phyloP scores from a whole-genome alignment of 2,888 invertebrate genomes.

The Thereva nobilitata region DNA sequence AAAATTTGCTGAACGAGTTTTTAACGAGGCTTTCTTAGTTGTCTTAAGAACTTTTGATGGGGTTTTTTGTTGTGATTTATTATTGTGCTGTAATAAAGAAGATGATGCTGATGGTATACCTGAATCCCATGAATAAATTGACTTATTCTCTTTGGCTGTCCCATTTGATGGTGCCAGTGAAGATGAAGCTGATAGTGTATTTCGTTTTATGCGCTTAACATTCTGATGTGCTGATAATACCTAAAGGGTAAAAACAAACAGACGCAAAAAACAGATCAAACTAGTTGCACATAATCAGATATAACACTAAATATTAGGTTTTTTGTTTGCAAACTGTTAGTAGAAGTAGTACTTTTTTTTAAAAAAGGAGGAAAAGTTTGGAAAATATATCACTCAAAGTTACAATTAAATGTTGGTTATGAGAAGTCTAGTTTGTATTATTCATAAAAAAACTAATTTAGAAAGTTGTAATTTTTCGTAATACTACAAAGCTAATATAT shows the following conservation, averaged over 20 bases:
- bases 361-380: too few species aligned
- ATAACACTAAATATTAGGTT: too few species aligned
- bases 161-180: conserved; percentile 31
- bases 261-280: conserved; percentile 24
- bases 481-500: too few species aligned
- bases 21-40: conserved; percentile 19
- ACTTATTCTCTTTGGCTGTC: conserved; percentile 40
- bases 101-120: conserved; percentile 7
- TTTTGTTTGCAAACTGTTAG: too few species aligned
- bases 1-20: conserved; percentile 29
- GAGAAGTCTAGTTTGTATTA: too few species aligned
- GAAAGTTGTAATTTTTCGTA: too few species aligned
- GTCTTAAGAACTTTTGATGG: conserved; percentile 1
- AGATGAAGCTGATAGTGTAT: conserved; percentile 30
- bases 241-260: conserved; percentile 34
- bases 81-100: conserved; percentile 3
- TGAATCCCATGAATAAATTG: conserved; percentile 36
- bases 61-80: too few species aligned
- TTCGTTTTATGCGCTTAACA: conserved; percentile 37
- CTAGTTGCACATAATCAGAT: conserved; percentile 7
- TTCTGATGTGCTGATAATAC: conserved; percentile 35
- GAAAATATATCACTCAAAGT: too few species aligned
- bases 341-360: too few species aligned
- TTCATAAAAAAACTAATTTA: too few species aligned
- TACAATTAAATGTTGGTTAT: too few species aligned